phyloP scores from a whole-genome alignment of 2,888 invertebrate genomes.

The Polymixis lichenea region DNA sequence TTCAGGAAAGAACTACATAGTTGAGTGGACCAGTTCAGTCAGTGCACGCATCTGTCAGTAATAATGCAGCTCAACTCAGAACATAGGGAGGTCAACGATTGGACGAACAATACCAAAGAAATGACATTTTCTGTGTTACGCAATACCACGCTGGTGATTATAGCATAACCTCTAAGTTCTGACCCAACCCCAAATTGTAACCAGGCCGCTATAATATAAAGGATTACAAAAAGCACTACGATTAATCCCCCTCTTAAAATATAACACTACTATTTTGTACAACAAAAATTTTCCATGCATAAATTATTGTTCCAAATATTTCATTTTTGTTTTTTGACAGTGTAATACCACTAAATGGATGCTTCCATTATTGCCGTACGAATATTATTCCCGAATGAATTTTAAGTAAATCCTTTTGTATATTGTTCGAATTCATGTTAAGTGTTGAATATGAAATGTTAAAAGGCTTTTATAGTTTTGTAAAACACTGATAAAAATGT shows the following conservation, averaged over 20 bases:
- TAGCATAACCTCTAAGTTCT: background rate
- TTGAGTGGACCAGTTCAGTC: no score
- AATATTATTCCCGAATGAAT: slow-evolving; percentile 18
- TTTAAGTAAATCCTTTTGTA: slow-evolving; percentile 11
- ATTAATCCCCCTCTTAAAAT: background rate
- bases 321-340: slow-evolving; percentile 12
- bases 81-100: no score
- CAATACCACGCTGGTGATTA: background rate
- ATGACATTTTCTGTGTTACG: background rate
- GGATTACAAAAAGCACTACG: background rate
- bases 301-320: background rate
- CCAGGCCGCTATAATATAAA: background rate
- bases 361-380: slow-evolving; percentile 8
- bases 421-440: slow-evolving; percentile 11
- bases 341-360: slow-evolving; percentile 18
- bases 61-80: no score
- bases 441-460: slow-evolving; percentile 8
- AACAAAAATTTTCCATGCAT: background rate
- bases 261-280: background rate
- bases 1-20: no score
- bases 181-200: background rate
- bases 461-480: background rate
- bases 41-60: no score
- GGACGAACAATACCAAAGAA: no score
- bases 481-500: background rate